A percentile compares a stretch with the other conserved stretches of the same genome.
These are phyloP conservation scores for Zeus faber DNA, from an alignment of 2,113 vertebrate genomes.

Conservation along the genomic window DNA sequence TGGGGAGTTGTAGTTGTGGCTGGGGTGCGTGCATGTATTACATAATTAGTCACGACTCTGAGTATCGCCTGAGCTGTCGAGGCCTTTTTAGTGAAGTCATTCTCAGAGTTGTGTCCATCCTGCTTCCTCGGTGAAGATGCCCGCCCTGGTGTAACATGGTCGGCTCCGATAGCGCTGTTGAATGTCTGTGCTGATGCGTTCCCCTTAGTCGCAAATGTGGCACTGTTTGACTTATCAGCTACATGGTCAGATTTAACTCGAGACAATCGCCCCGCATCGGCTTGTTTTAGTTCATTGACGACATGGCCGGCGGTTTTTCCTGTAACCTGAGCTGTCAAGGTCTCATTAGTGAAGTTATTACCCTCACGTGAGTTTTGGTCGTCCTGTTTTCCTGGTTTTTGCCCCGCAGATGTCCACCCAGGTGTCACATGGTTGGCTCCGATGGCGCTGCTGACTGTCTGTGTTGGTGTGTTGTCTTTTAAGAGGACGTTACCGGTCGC, in stretches of 20 bases:
- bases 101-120: constrained; percentile 7
- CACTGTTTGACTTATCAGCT: constrained; percentile 2
- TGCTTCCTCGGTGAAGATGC: background rate
- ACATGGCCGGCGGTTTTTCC: background rate
- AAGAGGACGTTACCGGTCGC: constrained; percentile 8
- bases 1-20: background rate
- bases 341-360: constrained; percentile 8
- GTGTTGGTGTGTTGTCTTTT: constrained; percentile 19
- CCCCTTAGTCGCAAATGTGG: constrained; percentile 10
- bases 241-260: constrained; percentile 17
- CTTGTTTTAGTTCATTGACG: constrained; percentile 17
- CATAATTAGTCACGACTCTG: constrained; percentile 17
- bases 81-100: constrained; percentile 12
- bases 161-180: constrained; percentile 8
- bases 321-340: constrained; percentile 30
- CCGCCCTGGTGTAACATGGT: background rate
- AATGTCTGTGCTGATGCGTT: constrained; percentile 18
- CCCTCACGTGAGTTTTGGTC: constrained; percentile 7
- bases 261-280: background rate
- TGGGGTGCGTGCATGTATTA: constrained; percentile 5
- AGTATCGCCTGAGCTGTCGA: constrained; percentile 27
- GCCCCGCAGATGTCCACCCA: background rate
- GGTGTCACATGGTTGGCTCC: constrained; percentile 2
- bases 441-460: constrained; percentile 7
- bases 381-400: background rate